Conservation (phyloP, 2,888 invertebrate species). For the Limnephilus rhombicus region DNA sequence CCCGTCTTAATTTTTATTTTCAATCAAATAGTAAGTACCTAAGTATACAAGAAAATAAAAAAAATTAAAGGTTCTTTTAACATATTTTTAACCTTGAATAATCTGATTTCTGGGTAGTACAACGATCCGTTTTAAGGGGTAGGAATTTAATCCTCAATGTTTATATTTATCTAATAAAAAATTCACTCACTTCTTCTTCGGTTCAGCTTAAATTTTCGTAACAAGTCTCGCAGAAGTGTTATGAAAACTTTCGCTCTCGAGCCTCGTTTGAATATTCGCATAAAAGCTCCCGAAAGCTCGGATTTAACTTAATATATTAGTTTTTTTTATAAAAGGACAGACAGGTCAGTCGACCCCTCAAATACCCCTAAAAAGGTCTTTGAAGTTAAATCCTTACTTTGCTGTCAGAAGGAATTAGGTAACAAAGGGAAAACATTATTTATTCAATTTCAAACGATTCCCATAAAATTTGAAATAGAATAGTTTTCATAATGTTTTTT, state of each 20-base stretch:
- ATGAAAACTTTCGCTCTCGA: background rate
- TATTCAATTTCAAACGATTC: slow-evolving; percentile 8
- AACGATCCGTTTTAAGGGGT: background rate
- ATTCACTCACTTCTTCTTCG: background rate
- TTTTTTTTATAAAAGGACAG: slow-evolving; percentile 9
- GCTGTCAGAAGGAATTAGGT: slow-evolving; percentile 8
- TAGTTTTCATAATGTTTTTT: background rate
- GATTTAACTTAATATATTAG: slow-evolving; percentile 21
- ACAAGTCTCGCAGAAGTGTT: background rate
- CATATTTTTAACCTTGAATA: background rate
- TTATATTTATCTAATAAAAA: background rate
- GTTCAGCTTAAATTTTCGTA: background rate
- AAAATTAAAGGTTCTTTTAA: too few relatives aligned
- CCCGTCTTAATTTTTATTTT: too few relatives aligned
- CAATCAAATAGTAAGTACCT: too few relatives aligned
- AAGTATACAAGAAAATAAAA: too few relatives aligned
- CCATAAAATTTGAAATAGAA: background rate
- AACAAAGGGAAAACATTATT: slow-evolving; percentile 16
- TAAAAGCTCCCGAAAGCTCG: background rate
- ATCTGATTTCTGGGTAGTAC: background rate
- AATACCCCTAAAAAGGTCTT: slow-evolving; percentile 25
- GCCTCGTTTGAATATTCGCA: slow-evolving; percentile 19
- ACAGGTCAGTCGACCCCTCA: background rate
- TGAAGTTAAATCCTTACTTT: slow-evolving; percentile 20
- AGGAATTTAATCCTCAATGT: background rate